Conservation (phyloP, 2,797 vertebrate genomes). For the Psittacula echo region DNA sequence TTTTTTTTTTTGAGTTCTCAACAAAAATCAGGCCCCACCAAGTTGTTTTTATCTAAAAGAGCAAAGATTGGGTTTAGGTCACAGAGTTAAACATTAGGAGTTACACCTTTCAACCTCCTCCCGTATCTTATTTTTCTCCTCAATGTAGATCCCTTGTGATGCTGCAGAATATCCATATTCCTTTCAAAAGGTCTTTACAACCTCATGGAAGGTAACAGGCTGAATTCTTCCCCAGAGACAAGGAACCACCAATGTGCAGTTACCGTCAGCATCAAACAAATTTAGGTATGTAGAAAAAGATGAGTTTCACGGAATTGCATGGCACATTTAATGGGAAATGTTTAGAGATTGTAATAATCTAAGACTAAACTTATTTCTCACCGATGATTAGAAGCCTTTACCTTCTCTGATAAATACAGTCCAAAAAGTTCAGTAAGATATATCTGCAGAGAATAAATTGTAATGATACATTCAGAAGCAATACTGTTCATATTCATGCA, state of each 20-base stretch:
- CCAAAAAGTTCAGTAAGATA: background rate
- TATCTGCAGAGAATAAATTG: background rate
- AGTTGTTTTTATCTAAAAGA: background rate
- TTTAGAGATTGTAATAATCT: background rate
- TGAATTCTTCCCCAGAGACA: background rate
- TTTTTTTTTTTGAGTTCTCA: background rate
- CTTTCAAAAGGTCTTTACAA: background rate
- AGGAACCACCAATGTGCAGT: background rate
- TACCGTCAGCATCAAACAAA: background rate
- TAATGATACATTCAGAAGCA: background rate
- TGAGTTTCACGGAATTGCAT: background rate
- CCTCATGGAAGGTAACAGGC: background rate
- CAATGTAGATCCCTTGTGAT: accelerated
- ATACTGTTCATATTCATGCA: background rate
- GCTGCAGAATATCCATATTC: background rate
- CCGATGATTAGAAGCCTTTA: background rate
- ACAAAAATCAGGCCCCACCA: background rate
- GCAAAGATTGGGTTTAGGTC: background rate
- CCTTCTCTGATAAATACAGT: background rate
- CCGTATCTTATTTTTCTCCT: background rate
- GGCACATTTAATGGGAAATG: background rate
- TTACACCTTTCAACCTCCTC: background rate
- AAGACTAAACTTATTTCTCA: background rate
- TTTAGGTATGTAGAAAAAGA: background rate
- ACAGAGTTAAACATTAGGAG: background rate